These are phyloP conservation scores for Branchipolynoe longqiensis DNA, from an alignment of 2,888 invertebrate species.

Conservation along the genomic window DNA sequence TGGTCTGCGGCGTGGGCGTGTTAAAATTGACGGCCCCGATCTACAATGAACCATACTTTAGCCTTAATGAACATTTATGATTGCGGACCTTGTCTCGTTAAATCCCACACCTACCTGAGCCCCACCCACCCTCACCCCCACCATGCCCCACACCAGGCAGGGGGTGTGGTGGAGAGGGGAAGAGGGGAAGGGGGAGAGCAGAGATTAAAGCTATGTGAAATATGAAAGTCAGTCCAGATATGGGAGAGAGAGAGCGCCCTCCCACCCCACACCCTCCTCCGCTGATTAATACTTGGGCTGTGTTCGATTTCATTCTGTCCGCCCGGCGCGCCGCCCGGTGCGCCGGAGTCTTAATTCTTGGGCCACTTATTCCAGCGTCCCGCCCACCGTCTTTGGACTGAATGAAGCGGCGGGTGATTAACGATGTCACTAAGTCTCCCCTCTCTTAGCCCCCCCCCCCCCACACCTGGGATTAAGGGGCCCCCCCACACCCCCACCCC, in stretches of 20 bases:
- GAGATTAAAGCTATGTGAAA: conserved; percentile 50
- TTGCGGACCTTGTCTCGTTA: background rate
- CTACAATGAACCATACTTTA: conserved; percentile 51
- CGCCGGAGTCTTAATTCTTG: conserved; percentile 29
- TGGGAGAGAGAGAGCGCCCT: too few relatives aligned
- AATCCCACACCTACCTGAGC: too few relatives aligned
- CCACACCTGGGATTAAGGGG: too few relatives aligned
- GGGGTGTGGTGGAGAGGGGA: too few relatives aligned
- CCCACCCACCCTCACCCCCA: too few relatives aligned
- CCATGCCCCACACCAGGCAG: background rate
- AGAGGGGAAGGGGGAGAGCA: too few relatives aligned
- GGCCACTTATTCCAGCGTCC: conserved; percentile 26
- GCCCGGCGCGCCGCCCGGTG: conserved; percentile 9
- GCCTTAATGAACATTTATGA: conserved; percentile 52
- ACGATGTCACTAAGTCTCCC: too few relatives aligned
- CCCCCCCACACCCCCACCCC: too few relatives aligned
- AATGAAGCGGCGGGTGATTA: too few relatives aligned
- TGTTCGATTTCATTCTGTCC: conserved; percentile 10
- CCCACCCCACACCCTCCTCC: background rate
- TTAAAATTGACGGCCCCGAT: conserved; percentile 32
- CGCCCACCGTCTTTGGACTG: too few relatives aligned
- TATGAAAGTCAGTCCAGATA: too few relatives aligned
- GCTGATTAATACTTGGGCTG: conserved; percentile 29
- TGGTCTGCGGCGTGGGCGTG: background rate
- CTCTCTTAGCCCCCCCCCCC: too few relatives aligned